Conservation (phyloP, 2,797 vertebrate genomes). For the Enteromius mattozi region DNA sequence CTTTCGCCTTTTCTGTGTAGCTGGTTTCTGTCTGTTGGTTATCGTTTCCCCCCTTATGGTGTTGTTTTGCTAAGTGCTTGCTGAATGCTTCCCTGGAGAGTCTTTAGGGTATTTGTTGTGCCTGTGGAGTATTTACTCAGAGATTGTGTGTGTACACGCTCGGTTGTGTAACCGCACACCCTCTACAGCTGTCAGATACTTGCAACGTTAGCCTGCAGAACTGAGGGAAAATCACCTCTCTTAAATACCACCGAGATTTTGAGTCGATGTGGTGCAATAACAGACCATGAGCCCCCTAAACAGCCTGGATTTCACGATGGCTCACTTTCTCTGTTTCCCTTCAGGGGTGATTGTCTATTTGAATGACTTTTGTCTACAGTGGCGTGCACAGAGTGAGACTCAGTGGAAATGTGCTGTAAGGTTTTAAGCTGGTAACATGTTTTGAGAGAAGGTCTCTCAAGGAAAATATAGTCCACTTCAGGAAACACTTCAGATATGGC, state of each 20-base stretch:
- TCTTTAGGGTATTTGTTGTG: constrained; percentile 55
- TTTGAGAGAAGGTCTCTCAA: neutral
- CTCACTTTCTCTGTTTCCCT: constrained; percentile 30
- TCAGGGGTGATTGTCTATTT: constrained; percentile 41
- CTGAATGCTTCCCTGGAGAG: constrained; percentile 33
- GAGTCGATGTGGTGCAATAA: constrained; percentile 61
- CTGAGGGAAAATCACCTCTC: constrained; percentile 63
- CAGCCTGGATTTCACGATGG: neutral
- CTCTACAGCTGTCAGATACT: constrained; percentile 55
- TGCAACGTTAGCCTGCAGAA: constrained; percentile 37
- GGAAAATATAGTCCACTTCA: constrained; percentile 29
- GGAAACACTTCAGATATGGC: constrained; percentile 23
- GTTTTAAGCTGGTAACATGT: constrained; percentile 16
- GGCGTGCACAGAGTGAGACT: constrained; percentile 19
- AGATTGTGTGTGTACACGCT: constrained; percentile 44
- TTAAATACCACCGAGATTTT: constrained; percentile 62
- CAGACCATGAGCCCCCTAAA: constrained; percentile 5
- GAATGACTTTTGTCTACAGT: constrained; percentile 49
- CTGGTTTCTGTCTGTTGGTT: constrained; percentile 32
- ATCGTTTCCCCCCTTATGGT: constrained; percentile 22
- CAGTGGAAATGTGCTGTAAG: neutral
- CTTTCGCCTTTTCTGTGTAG: neutral
- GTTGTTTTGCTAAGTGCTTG: constrained; percentile 47
- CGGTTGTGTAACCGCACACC: constrained; percentile 54
- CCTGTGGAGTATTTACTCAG: constrained; percentile 55